phyloP scores from a whole-genome alignment of 2,113 vertebrate species.

The Mesembrinibis cayennensis region DNA sequence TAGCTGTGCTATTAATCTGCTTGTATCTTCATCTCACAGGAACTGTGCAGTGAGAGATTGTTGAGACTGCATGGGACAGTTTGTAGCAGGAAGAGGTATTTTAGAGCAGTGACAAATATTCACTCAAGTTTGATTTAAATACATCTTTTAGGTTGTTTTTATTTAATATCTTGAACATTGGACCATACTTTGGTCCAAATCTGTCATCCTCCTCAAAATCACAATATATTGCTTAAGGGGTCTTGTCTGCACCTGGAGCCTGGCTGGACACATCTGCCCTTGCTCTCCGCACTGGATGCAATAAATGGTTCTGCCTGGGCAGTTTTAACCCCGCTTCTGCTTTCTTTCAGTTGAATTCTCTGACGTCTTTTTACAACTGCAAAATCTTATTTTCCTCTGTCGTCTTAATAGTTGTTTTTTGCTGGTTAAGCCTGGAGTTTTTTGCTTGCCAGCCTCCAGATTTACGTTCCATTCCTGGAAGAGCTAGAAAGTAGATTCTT shows the following conservation, averaged over 20 bases:
- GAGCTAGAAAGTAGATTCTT: constrained; percentile 14
- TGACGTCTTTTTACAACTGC: not conserved
- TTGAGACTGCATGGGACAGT: not conserved
- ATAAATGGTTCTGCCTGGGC: constrained; percentile 27
- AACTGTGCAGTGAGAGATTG: not conserved
- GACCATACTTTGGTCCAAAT: not conserved
- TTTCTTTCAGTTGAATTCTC: not conserved
- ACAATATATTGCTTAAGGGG: not conserved
- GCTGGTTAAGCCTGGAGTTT: not conserved
- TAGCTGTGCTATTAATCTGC: not conserved
- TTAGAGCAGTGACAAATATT: not conserved
- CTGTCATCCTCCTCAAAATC: constrained; percentile 23
- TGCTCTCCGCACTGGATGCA: not conserved
- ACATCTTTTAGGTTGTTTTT: not conserved
- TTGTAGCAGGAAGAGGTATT: not conserved
- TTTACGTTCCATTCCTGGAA: constrained; percentile 13
- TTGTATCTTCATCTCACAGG: not conserved
- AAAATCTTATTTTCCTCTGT: not conserved
- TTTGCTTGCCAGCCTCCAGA: constrained; percentile 47
- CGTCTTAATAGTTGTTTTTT: not conserved
- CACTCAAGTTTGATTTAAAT: not conserved
- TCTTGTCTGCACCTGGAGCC: constrained; percentile 16
- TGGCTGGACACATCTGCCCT: constrained; percentile 26
- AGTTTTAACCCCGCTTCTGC: not conserved
- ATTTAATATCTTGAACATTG: not conserved